Evolutionary conservation across 35 echinoderm and acorn worm species (phyloP).

Genomic region (Diadema setosum): DNA sequence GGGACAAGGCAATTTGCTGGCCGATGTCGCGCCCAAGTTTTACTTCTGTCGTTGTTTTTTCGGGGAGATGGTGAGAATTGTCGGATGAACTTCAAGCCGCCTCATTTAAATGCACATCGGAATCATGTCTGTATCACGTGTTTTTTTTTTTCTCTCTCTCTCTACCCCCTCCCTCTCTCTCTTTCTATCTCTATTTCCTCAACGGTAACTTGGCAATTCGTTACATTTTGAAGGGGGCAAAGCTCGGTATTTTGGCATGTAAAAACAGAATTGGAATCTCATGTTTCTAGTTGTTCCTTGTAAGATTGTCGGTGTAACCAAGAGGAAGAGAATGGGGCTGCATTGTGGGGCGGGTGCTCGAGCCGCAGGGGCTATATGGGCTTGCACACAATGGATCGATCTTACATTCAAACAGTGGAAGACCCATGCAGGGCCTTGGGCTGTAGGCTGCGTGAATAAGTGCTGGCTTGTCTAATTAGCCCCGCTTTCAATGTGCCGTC

Average conservation of each 20-base stretch:
- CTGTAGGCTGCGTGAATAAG: neutral
- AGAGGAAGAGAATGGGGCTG: constrained; percentile 6
- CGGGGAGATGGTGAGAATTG: no score
- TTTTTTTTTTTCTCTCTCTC: no score
- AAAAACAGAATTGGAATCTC: constrained; percentile 4
- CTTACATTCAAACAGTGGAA: constrained; percentile 22
- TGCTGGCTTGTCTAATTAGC: constrained; percentile 28
- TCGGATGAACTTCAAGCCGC: no score
- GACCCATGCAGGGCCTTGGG: neutral
- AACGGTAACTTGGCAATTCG: no score
- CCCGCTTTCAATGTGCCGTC: constrained; percentile 7
- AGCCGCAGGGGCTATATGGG: neutral
- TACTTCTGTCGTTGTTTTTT: no score
- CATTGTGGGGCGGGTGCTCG: neutral
- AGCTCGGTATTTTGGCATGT: neutral
- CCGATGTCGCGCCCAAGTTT: no score
- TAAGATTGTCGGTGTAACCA: constrained; percentile 25
- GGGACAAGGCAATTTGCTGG: neutral
- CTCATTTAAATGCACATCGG: no score
- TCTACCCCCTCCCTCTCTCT: no score
- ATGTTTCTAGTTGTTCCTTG: constrained; percentile 12
- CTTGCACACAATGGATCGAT: neutral
- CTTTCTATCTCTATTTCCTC: no score
- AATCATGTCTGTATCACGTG: no score
- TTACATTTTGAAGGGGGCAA: no score